Conservation (phyloP, 2,113 vertebrate species). For the Colinus virginianus region DNA sequence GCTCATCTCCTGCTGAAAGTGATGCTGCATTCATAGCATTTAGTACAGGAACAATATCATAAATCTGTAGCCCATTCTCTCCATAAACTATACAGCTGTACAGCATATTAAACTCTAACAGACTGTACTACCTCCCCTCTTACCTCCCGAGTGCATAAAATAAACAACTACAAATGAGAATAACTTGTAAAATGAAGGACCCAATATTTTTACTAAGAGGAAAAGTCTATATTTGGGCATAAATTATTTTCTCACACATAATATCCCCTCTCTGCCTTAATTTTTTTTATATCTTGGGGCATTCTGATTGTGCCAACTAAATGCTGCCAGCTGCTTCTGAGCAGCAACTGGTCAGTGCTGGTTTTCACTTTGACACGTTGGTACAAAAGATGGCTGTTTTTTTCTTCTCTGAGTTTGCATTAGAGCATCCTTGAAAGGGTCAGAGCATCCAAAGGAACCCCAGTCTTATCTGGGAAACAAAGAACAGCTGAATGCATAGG, state of each 20-base stretch:
- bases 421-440: neutral
- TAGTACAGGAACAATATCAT: neutral
- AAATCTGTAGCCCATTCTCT: neutral
- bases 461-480: neutral
- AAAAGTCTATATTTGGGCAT: neutral
- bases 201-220: neutral
- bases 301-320: neutral
- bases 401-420: neutral
- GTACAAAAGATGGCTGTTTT: neutral
- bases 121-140: neutral
- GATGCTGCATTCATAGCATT: neutral
- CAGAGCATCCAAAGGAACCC: neutral
- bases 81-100: neutral
- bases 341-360: neutral
- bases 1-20: neutral
- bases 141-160: neutral
- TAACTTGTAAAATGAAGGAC: neutral
- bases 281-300: neutral
- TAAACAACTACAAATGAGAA: neutral
- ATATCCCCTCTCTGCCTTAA: neutral
- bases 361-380: neutral
- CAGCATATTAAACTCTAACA: constrained; percentile 22
- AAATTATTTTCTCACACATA: neutral
- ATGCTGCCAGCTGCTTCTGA: neutral
- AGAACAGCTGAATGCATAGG: neutral